Evolutionary conservation across 92 coral and sea anemone species (phyloP).

Genomic region (Anthopleura xanthogrammica): DNA sequence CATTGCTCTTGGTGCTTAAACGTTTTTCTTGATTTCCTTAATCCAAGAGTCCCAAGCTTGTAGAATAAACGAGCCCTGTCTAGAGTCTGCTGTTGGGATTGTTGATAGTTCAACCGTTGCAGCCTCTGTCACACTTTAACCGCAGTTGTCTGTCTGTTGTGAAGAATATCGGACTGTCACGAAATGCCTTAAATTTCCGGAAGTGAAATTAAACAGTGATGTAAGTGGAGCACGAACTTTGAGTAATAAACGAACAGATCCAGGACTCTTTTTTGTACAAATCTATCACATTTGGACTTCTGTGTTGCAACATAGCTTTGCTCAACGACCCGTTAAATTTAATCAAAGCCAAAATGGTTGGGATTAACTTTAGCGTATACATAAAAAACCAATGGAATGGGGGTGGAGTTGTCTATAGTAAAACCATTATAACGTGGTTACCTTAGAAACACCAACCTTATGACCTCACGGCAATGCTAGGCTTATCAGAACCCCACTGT

Average conservation of each 20-base stretch:
- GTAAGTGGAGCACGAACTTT: constrained; percentile 3
- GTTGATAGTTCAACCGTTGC: not conserved
- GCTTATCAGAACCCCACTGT: not conserved
- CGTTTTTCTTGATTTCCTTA: not conserved
- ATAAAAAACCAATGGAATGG: constrained; percentile 32
- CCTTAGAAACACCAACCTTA: constrained; percentile 12
- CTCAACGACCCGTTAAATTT: constrained; percentile 36
- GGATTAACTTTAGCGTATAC: constrained; percentile 1
- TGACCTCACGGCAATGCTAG: not conserved
- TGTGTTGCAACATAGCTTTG: constrained; percentile 7
- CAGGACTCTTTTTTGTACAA: not conserved
- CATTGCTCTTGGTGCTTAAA: not conserved
- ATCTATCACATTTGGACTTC: constrained; percentile 10
- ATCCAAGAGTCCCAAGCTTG: constrained; percentile 1
- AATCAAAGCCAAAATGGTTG: constrained; percentile 30
- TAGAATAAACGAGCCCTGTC: constrained; percentile 18
- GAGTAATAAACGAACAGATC: not conserved
- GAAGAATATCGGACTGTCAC: constrained; percentile 1
- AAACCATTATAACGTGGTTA: constrained; percentile 3
- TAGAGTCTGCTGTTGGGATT: constrained; percentile 2
- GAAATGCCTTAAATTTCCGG: constrained; percentile 17
- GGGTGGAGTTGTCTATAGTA: constrained; percentile 26
- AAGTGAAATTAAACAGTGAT: constrained; percentile 8
- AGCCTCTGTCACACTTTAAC: not conserved
- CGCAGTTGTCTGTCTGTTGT: not conserved